Base-by-base conservation (phyloP, 2,113 vertebrate genomes). In the Erythrocebus patas region DNA sequence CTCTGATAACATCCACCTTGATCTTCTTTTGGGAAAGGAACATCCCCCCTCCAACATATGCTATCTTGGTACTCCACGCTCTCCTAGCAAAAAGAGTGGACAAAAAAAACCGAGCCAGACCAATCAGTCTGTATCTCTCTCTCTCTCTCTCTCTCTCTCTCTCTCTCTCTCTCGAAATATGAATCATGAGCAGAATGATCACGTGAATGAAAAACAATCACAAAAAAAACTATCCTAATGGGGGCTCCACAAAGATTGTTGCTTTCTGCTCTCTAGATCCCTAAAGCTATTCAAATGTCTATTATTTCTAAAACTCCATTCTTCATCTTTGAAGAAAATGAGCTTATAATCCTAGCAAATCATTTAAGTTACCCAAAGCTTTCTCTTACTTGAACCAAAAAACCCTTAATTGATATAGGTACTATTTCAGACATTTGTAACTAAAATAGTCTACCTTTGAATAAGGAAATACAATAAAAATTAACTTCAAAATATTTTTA, bases 401-500 rank as follows among this genome's bases (percentile, higher is more conserved):
- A 93, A 91, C 11, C 2, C 64, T 96, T 92, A 81, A 64, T 81
- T 25, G 16, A 93, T 48, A 32, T 4, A 27, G 14, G 59, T 61
- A 92, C 2, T 73, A 88, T 61, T 89, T 89, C 35, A 92, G 52
- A 7, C 70, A 89, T 59, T 91, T 95, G 30, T 35, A 89, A 85
- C 12, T 73, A 73, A 92, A 93, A 83, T 35, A 96, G 9, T 22
- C 9, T 27, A 82, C 14, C 27, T 78, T 9, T 81, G 66, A 97
- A 92, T 78, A 86, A 88, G 30, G n/a, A 86, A 95, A 86, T 12
- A 75, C 92, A 95, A 78, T 75, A 32, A 66, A 91, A 93, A 45
- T 35, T 88, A 93, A 93, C 38, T 92, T 96, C 30, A 96, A 87
- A 79, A 27, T 78, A 81, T 78, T 78, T 95, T 76, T 45, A 85